Conservation (phyloP, 2,888 invertebrate genomes). For the Barypeithes pellucidus region DNA sequence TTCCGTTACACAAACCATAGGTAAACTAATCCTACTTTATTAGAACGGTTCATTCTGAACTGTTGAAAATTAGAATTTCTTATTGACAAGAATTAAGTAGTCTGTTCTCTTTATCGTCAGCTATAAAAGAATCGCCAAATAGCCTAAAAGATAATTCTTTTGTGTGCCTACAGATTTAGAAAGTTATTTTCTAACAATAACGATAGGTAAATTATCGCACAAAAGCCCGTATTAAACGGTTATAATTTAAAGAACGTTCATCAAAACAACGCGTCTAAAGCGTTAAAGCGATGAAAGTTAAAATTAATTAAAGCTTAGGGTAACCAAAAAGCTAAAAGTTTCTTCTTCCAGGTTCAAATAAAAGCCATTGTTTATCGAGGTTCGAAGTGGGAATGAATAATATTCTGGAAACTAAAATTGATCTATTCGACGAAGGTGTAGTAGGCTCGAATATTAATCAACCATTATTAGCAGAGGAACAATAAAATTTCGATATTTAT, state of each 20-base stretch:
- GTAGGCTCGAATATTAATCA: constrained; percentile 49
- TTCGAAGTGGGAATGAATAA: constrained; percentile 46
- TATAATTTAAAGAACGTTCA: constrained; percentile 16
- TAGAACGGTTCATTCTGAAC: not conserved
- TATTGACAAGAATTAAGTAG: too few relatives aligned
- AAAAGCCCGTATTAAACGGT: constrained; percentile 1
- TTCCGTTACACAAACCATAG: constrained; percentile 25
- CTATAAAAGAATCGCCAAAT: too few relatives aligned
- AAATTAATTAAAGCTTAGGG: constrained; percentile 36
- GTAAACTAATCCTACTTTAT: constrained; percentile 35
- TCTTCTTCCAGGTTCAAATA: constrained; percentile 36
- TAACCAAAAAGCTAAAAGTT: constrained; percentile 47
- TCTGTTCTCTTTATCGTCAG: too few relatives aligned
- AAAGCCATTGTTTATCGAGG: constrained; percentile 40
- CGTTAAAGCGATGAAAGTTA: constrained; percentile 28
- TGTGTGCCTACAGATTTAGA: constrained; percentile 18
- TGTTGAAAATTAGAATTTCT: too few relatives aligned
- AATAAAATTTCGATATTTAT: constrained; percentile 53
- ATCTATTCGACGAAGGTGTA: constrained; percentile 47
- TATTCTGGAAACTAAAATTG: constrained; percentile 47
- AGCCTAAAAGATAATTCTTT: too few relatives aligned
- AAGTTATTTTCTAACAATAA: constrained; percentile 21
- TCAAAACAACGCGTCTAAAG: constrained; percentile 22
- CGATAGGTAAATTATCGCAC: constrained; percentile 31
- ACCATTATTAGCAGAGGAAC: constrained; percentile 52